Base-by-base conservation (phyloP, 2,888 invertebrate genomes). In the Lottia gigantea region DNA sequence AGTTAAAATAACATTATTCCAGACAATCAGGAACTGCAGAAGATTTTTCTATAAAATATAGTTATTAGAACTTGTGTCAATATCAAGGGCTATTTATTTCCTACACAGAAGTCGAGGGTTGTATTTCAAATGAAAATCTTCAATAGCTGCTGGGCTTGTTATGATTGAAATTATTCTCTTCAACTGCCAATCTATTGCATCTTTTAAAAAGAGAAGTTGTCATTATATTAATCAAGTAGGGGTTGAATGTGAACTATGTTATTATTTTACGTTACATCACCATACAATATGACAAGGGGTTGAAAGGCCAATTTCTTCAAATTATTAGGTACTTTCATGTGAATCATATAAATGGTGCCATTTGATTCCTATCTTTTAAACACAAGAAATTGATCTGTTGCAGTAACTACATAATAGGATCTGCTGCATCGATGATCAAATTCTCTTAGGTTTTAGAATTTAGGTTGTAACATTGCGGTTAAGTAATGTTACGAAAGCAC, bases 191-290 rank as follows among this genome's bases (percentile, higher is more conserved):
- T 55, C 55, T 55, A 23, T 19, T 55, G 19, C 23, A 23, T 55
- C 23, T 55, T 55, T 23, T 55, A 19, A 55, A 55, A 55, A 55
- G 55, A 55, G 55, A 55, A 55, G 23, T 55, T 55, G 55, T 55
- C 55, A 55, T 55, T 55, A 55, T 23, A 55, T 23, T 55, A 55
- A 55, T 55, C 23, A 55, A 55, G 55, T 55, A 23, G 19, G 19
- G 19, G 19, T 55, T 55, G 55, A 23, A 23, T 40, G 40, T 40
- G 55, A 23, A 23, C 23, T 55, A 12, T 23, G 55, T 55, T 55
- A 55, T 55, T 55, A 55, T 55, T 55, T 55, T 11, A 2, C 23
- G 23, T 55, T 55, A 55, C 55, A 55, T 55, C 55, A 55, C 55
- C 23, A 55, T 55, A 23, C 11, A 55, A 23, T 19, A 55, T 55